Evolutionary conservation across 2,888 invertebrate species (phyloP).

Genomic region (Neria commutata): DNA sequence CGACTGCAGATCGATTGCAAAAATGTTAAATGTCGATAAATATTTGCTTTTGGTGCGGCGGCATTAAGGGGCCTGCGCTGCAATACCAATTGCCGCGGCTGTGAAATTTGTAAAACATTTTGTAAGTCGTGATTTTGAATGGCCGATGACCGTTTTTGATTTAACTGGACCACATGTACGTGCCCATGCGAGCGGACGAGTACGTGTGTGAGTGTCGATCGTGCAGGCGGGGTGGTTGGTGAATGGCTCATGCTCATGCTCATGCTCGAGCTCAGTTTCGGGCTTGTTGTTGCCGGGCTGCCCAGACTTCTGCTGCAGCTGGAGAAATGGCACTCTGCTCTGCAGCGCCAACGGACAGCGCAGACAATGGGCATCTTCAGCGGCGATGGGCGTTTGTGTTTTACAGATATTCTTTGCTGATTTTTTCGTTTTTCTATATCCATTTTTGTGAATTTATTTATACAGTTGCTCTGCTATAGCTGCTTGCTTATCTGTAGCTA

Average conservation of each 20-base stretch:
- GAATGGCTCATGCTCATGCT: not conserved
- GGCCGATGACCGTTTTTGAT: constrained; percentile 21
- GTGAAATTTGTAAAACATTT: constrained; percentile 34
- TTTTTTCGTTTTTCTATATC: not conserved
- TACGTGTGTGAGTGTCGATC: not conserved
- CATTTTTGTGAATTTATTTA: too few species aligned
- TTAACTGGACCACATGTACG: constrained; percentile 37
- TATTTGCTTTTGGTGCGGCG: constrained; percentile 6
- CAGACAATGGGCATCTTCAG: constrained; percentile 38
- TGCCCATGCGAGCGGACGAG: constrained; percentile 4
- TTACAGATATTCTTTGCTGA: constrained; percentile 55
- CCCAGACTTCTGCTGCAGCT: too few species aligned
- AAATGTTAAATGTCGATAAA: constrained; percentile 20
- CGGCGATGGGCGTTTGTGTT: constrained; percentile 58
- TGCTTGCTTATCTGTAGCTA: too few species aligned
- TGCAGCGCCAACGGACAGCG: not conserved
- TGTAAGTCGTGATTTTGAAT: constrained; percentile 32
- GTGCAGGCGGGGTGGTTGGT: not conserved
- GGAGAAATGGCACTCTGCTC: too few species aligned
- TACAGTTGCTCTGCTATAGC: too few species aligned
- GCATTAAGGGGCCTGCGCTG: not conserved
- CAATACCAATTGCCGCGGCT: constrained; percentile 9
- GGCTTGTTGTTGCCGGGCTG: too few species aligned
- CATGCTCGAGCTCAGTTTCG: too few species aligned
- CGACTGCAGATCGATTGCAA: constrained; percentile 13